Evolutionary conservation across 2,113 vertebrate genomes (phyloP).

Genomic region (Microtus pennsylvanicus): DNA sequence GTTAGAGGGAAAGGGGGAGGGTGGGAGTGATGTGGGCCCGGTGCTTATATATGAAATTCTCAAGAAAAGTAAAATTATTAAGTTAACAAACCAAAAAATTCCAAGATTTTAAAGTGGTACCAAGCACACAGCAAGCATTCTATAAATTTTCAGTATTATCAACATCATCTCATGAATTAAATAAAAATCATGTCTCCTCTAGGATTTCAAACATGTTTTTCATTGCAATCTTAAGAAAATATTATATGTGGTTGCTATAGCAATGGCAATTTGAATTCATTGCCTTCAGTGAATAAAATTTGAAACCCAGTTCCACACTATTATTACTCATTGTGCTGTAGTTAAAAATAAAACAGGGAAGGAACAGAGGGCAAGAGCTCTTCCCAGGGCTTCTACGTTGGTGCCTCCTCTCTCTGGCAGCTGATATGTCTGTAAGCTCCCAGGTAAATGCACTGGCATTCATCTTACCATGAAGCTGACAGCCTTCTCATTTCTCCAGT

Average conservation of each 20-base stretch:
- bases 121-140: not conserved
- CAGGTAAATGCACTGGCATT: constrained; percentile 48
- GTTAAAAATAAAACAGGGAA: constrained; percentile 70
- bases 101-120: not conserved
- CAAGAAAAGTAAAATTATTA: not conserved
- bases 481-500: constrained; percentile 46
- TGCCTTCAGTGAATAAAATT: constrained; percentile 45
- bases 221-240: constrained; percentile 9
- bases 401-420: not conserved
- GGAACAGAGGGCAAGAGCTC: not conserved
- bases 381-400: not conserved
- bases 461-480: not conserved
- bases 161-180: not conserved
- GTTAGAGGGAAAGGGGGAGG: not conserved
- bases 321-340: constrained; percentile 41
- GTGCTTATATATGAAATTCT: not conserved
- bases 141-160: not conserved
- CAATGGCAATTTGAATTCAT: constrained; percentile 9
- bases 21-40: no score
- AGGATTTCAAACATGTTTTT: not conserved
- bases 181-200: not conserved
- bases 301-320: not conserved
- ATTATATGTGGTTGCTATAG: constrained; percentile 45
- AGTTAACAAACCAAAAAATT: not conserved
- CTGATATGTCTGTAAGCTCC: not conserved